Evolutionary conservation across 23 tunicate genomes (phyloP), one percentile per base, ranked within the genome.

Genomic region (Trididemnum miniatum): DNA sequence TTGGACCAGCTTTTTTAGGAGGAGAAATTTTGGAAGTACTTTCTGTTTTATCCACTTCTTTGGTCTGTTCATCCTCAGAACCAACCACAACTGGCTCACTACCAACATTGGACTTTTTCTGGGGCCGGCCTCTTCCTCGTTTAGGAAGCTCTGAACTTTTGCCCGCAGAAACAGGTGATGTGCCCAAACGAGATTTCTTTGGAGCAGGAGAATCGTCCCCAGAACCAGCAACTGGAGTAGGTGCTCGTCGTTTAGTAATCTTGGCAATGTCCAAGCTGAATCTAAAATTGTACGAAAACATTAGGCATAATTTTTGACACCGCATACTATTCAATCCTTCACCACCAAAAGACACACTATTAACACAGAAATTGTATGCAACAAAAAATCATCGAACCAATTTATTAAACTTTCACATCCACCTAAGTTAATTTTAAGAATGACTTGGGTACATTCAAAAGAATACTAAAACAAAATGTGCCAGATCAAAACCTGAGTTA

Each of bases 221-320:
- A 5, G 35, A 34, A 44, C 78, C 87, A 33, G 83, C 86, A 82
- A 82, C 97, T 7, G 72, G 65, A 1, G 86, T 31, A 24, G 35
- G 67, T 27, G 72, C 35, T 32, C 80, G 83, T n/a, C 91, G 82
- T 67, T 92, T 92, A 7, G 92, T 87, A 22, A 92, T 49, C 12
- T 86, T 67, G 2, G 97, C 97, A 35, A 92, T 92, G 64, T 92
- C 97, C 72, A 92, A 81, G 39, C 82, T 74, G 63, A 44, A 87
- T 38, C 97, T 92, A 83, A 22, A 59, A 49, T n/a, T n/a, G n/a
- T n/a, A n/a, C n/a, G n/a, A n/a, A n/a, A n/a, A n/a, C n/a, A n/a
- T n/a, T n/a, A n/a, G n/a, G n/a, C n/a, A n/a, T n/a, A n/a, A n/a
- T n/a, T n/a, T n/a, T n/a, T n/a, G n/a, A n/a, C n/a, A n/a, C n/a